Conservation (phyloP, 2,888 invertebrate species). For the Frankliniella fusca region DNA sequence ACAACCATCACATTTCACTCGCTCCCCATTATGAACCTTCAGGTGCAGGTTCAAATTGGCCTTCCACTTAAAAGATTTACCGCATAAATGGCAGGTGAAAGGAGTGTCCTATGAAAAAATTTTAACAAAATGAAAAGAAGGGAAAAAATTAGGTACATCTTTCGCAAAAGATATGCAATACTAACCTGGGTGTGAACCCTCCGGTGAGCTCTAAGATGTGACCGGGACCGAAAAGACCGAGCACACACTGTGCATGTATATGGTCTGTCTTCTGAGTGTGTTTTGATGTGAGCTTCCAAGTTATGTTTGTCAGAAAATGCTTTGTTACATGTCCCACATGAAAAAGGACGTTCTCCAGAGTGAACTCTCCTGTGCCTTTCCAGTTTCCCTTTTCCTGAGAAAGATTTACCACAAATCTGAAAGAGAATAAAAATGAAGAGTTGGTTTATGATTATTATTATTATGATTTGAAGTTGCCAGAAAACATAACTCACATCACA, state of each 20-base stretch:
- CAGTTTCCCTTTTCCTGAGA: not conserved
- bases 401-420: conserved; percentile 17
- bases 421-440: not conserved
- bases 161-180: too few species aligned
- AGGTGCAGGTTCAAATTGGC: conserved; percentile 4
- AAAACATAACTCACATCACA: not conserved
- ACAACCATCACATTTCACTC: conserved; percentile 35
- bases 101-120: not conserved
- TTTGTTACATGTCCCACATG: not conserved
- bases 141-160: not conserved
- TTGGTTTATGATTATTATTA: not conserved
- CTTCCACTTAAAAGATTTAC: conserved; percentile 6
- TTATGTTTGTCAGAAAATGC: conserved; percentile 2
- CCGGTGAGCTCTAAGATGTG: conserved; percentile 5
- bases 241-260: not conserved
- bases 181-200: not conserved
- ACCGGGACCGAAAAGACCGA: not conserved
- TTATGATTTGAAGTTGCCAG: too few species aligned
- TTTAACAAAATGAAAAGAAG: not conserved
- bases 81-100: not conserved
- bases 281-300: not conserved
- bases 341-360: conserved; percentile 2
- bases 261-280: not conserved
- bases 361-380: conserved; percentile 2
- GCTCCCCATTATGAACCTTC: conserved; percentile 35